Evolutionary conservation across 2,797 vertebrate species (phyloP).

Genomic region (Danio albolineatus): DNA sequence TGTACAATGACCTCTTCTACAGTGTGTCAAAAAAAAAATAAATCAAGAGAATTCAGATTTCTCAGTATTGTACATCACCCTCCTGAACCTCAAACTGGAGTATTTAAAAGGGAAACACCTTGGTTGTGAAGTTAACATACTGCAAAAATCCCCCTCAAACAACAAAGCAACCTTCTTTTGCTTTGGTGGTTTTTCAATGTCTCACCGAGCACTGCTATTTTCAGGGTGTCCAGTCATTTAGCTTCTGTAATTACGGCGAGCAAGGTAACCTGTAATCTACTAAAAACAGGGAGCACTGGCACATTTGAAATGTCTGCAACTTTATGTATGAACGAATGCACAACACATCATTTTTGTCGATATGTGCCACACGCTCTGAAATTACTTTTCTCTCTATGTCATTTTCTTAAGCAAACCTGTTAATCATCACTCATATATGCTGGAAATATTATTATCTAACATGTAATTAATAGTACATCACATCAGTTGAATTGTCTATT

Average conservation of each 20-base stretch:
- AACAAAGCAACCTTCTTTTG: neutral
- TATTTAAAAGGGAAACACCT: neutral
- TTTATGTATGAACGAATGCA: constrained; percentile 23
- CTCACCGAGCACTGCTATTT: constrained; percentile 11
- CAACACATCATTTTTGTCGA: constrained; percentile 16
- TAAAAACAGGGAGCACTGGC: constrained; percentile 23
- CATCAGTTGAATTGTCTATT: neutral
- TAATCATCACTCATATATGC: neutral
- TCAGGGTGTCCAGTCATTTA: constrained; percentile 18
- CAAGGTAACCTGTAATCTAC: constrained; percentile 31
- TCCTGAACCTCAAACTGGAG: neutral
- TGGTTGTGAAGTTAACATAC: neutral
- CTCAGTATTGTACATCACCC: no score
- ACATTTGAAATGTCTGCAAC: constrained; percentile 35
- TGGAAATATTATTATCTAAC: neutral
- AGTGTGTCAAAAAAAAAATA: no score
- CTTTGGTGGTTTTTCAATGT: neutral
- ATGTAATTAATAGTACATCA: neutral
- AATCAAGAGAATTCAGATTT: no score
- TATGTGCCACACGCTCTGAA: neutral
- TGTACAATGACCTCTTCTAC: neutral
- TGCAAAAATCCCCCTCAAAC: constrained; percentile 4
- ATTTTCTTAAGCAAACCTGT: constrained; percentile 9
- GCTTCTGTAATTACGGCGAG: constrained; percentile 18
- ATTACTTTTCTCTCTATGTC: constrained; percentile 16